Evolutionary conservation across 2,113 vertebrate species (phyloP).

Genomic region (Syngnathus typhle): DNA sequence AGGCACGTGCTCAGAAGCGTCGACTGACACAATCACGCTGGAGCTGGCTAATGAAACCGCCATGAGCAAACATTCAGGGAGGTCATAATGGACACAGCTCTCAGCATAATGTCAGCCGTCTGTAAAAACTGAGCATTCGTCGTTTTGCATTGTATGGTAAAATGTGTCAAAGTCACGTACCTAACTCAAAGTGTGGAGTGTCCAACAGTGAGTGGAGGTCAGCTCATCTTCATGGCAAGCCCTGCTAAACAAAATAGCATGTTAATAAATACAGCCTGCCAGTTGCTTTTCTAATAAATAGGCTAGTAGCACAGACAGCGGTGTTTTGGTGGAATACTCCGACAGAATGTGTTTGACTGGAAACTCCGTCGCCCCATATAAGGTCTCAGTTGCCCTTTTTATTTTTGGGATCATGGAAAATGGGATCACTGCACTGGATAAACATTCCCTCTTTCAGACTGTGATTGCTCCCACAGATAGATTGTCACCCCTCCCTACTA

Average conservation of each 20-base stretch:
- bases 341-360: conserved; percentile 12
- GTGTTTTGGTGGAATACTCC: conserved; percentile 32
- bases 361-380: conserved; percentile 62
- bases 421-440: conserved; percentile 66
- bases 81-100: background rate
- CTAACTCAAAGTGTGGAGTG: background rate
- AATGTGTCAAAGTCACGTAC: background rate
- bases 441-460: conserved; percentile 68
- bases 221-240: background rate
- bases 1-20: background rate
- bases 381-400: conserved; percentile 57
- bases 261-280: background rate
- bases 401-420: conserved; percentile 74
- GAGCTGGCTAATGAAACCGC: background rate
- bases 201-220: background rate
- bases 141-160: background rate
- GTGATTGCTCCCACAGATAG: conserved; percentile 69
- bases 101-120: background rate
- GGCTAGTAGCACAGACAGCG: background rate
- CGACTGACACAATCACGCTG: background rate
- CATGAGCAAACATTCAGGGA: background rate
- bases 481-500: conserved; percentile 32
- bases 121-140: background rate
- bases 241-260: conserved; percentile 1
- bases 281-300: background rate